A percentile compares a stretch with the other conserved stretches of the same genome.
Evolutionary conservation across 2,113 vertebrate genomes (phyloP).

Genomic region (Trogon surrucura): DNA sequence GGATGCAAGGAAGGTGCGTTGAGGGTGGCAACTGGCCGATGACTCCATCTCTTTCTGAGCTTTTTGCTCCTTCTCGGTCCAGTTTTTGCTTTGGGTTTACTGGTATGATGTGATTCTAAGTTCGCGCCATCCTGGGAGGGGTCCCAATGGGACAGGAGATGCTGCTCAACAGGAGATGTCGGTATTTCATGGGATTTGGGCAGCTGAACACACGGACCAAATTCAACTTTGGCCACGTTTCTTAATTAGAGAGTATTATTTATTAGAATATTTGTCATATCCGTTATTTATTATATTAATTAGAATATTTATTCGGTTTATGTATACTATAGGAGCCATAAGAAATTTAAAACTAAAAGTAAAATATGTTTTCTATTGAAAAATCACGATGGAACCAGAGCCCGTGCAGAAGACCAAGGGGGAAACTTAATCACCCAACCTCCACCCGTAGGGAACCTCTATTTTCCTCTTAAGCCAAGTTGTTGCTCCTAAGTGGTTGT

Average conservation of each 20-base stretch:
- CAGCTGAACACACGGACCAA: too few relatives aligned
- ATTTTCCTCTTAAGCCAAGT: not conserved
- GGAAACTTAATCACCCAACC: not conserved
- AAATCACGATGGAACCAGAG: rapidly evolving
- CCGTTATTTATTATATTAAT: not conserved
- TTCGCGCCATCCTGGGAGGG: too few relatives aligned
- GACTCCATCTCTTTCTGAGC: not conserved
- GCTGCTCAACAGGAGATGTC: too few relatives aligned
- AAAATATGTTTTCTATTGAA: not conserved
- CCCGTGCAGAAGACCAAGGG: not conserved
- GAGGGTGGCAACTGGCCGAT: not conserved
- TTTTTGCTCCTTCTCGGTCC: not conserved
- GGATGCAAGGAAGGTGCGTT: rapidly evolving
- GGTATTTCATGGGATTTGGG: too few relatives aligned
- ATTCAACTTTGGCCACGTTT: too few relatives aligned
- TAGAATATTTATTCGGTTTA: not conserved
- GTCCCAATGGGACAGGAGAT: too few relatives aligned
- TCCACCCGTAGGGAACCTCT: rapidly evolving
- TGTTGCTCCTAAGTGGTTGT: not conserved
- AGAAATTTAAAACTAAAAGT: not conserved
- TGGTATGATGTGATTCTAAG: not conserved
- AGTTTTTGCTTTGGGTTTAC: not conserved
- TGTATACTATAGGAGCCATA: not conserved
- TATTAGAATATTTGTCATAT: not conserved
- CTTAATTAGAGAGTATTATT: not conserved